phyloP scores from a whole-genome alignment of 1,140 invertebrate species.

The Contarinia nasturtii region DNA sequence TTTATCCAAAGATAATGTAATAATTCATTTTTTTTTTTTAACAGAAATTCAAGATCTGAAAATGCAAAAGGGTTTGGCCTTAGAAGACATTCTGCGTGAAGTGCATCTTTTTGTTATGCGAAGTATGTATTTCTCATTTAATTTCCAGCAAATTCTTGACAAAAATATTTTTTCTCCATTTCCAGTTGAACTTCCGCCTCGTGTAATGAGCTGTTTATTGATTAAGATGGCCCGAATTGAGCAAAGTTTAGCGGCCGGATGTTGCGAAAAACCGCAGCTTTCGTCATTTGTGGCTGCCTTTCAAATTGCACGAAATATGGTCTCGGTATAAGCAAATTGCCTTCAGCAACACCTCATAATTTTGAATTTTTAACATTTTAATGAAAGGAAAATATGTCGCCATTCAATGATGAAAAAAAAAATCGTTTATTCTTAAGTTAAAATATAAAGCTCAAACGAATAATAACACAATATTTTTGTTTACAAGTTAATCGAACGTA shows the following conservation, averaged over 20 bases:
- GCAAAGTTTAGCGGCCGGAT: conserved; percentile 51
- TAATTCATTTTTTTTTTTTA: conserved; percentile 6
- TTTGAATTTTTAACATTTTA: no score
- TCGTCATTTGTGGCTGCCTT: conserved; percentile 63
- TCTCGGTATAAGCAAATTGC: conserved; percentile 15
- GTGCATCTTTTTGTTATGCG: conserved; percentile 67
- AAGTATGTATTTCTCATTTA: conserved; percentile 38
- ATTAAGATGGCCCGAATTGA: conserved; percentile 72
- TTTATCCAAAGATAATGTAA: conserved; percentile 1
- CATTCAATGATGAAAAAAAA: no score
- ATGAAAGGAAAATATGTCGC: no score
- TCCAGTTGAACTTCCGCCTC: conserved; percentile 64
- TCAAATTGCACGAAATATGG: conserved; percentile 41
- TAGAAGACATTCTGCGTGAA: conserved; percentile 80
- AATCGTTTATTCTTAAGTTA: no score
- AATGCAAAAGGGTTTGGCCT: conserved; percentile 67
- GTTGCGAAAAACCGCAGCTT: conserved; percentile 70
- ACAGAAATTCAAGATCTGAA: conserved; percentile 71
- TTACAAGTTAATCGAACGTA: no score
- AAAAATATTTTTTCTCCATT: conserved; percentile 17
- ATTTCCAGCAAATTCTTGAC: conserved; percentile 2
- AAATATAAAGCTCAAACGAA: no score
- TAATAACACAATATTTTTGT: no score
- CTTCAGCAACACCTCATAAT: no score
- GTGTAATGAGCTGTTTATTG: conserved; percentile 50